phyloP scores from a whole-genome alignment of 2,888 invertebrate species.

The Anthrax anthrax region DNA sequence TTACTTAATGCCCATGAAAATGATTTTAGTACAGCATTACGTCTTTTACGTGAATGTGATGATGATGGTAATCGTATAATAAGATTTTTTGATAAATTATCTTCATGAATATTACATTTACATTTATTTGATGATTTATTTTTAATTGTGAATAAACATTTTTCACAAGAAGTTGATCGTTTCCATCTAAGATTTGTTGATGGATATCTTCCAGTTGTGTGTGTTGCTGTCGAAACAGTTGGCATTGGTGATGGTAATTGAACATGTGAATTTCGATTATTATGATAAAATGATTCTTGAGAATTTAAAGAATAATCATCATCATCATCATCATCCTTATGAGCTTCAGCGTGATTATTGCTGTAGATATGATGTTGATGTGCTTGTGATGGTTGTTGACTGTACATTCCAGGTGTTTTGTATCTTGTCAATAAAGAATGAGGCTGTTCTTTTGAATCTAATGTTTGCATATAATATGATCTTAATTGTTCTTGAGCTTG shows the following conservation, averaged over 20 bases:
- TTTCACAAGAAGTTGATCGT: background rate
- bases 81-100: background rate
- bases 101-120: background rate
- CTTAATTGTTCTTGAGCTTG: constrained; percentile 6
- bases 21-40: constrained; percentile 4
- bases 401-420: background rate
- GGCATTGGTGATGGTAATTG: background rate
- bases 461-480: constrained; percentile 4
- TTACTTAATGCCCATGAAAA: constrained; percentile 1
- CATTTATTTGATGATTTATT: background rate
- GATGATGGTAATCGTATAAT: background rate
- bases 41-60: background rate
- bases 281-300: background rate
- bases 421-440: background rate
- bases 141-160: background rate
- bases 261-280: no score
- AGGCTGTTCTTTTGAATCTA: background rate
- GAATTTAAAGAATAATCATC: background rate
- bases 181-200: background rate
- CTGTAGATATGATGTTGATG: background rate
- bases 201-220: background rate
- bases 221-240: background rate
- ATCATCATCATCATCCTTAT: background rate
- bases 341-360: background rate
- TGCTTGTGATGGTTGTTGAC: background rate